phyloP scores from a whole-genome alignment of 2,113 vertebrate genomes.

The Casuarius casuarius region DNA sequence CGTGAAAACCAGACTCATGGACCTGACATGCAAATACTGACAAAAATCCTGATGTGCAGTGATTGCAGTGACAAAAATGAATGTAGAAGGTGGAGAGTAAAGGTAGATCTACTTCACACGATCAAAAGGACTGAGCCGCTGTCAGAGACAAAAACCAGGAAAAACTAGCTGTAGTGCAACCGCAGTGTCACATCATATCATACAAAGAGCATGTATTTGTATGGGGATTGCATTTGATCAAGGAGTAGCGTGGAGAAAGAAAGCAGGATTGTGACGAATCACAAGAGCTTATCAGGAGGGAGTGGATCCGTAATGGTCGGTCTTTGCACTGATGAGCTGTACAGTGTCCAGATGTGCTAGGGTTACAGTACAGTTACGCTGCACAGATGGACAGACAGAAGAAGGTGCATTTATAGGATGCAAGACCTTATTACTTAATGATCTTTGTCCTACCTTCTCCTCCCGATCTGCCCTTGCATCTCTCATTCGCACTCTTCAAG shows the following conservation, averaged over 20 bases:
- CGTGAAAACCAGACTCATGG: neutral
- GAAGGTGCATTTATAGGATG: rapidly evolving
- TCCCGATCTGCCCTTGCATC: rapidly evolving
- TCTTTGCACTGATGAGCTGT: neutral
- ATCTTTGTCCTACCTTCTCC: neutral
- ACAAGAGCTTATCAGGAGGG: neutral
- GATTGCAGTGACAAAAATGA: neutral
- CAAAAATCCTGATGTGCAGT: neutral
- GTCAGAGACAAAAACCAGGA: neutral
- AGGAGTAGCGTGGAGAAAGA: neutral
- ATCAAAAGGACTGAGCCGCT: neutral
- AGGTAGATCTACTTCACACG: neutral
- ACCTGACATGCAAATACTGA: neutral
- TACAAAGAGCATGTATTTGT: neutral
- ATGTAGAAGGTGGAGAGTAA: neutral
- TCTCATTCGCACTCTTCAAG: neutral
- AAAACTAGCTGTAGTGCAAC: neutral
- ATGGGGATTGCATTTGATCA: neutral
- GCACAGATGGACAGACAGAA: no score
- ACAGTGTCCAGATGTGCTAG: neutral
- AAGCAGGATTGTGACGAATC: neutral
- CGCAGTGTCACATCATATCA: rapidly evolving
- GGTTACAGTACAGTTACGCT: neutral
- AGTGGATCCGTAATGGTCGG: neutral
- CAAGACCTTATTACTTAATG: neutral